Evolutionary conservation across 2,113 vertebrate species (phyloP), one percentile per base, ranked within the genome.

Genomic region (Psittacula cyanocephala): DNA sequence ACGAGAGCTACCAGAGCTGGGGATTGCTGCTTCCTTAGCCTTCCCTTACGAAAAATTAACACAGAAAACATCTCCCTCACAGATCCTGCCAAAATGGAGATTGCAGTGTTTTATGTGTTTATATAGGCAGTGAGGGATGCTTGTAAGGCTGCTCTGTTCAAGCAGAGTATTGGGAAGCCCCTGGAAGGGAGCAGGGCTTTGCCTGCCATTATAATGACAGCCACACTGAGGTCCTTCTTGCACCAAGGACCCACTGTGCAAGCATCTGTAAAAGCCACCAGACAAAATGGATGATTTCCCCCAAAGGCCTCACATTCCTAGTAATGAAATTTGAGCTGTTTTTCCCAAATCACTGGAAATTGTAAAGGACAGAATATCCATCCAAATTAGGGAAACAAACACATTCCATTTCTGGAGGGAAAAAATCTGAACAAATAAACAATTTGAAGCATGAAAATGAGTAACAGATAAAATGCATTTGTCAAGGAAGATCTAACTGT

Each of bases 41-140:
- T 81, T 91, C 35, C 44, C 74, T 87, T 27, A 76, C 55, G 79
- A 94, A 91, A 81, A 94, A 90, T 78, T 57, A 60, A n/a, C 65
- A 59, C 31, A 84, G 76, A 82, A 87, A 89, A 28, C 29, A 6
- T 37, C 7, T 52, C 46, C 71, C 11, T 79, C 4, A 2, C 35
- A 74, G 55, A 63, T 52, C 37, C 39, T 43, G 78, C 27, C 55
- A 52, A 39, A 72, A 27, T 37, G 41, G 62, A 80, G 44, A 59
- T 14, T 8, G 27, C 5, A 71, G 12, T 10, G 31, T 39, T 75
- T 52, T 63, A 8, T 29, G 41, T 75, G n/a, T 68, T 88, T 76
- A 6, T 50, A 9, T 13, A n/a, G 5, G 10, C 8, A 11, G 53
- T 8, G 31, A 62, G 17, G 5, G 27, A 31, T 20, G 41, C 6